Percentiles rank a stretch among this genome's conserved stretches.
Conservation (phyloP, 2,113 vertebrate genomes). For the Meleagris gallopavo region DNA sequence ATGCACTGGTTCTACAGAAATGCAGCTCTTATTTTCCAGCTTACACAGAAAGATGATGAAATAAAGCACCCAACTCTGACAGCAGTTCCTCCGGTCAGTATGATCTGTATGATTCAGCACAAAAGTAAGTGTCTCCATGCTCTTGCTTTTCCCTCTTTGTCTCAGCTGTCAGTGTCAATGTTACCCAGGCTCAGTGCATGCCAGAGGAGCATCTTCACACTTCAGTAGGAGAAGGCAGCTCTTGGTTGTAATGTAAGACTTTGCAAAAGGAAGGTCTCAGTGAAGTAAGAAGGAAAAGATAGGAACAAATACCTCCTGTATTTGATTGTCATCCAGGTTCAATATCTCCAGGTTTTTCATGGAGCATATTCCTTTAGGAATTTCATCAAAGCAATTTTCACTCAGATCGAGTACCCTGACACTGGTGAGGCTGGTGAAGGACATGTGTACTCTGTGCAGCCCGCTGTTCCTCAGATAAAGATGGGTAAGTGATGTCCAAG, state of each 20-base stretch:
- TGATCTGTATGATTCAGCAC: background rate
- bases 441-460: background rate
- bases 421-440: conserved; percentile 15
- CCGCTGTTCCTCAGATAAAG: conserved; percentile 18
- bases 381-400: conserved; percentile 60
- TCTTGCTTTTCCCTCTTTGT: background rate
- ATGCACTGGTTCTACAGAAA: background rate
- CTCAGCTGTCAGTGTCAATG: background rate
- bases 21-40: background rate
- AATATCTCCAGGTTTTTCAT: conserved; percentile 66
- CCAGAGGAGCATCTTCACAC: background rate
- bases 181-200: background rate
- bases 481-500: background rate
- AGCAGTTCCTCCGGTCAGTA: background rate
- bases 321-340: conserved; percentile 70
- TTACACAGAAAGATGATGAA: background rate
- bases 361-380: conserved; percentile 19
- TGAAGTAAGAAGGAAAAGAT: background rate
- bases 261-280: background rate
- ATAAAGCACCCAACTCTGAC: background rate
- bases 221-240: background rate
- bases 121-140: background rate
- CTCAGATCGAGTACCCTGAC: conserved; percentile 54
- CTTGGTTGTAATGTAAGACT: background rate
- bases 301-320: conserved; percentile 61